A percentile compares a stretch with the other conserved stretches of the same genome.
These are phyloP conservation scores for Drosophila mayaguana DNA, from an alignment of 2,888 invertebrate genomes.

Conservation along the genomic window DNA sequence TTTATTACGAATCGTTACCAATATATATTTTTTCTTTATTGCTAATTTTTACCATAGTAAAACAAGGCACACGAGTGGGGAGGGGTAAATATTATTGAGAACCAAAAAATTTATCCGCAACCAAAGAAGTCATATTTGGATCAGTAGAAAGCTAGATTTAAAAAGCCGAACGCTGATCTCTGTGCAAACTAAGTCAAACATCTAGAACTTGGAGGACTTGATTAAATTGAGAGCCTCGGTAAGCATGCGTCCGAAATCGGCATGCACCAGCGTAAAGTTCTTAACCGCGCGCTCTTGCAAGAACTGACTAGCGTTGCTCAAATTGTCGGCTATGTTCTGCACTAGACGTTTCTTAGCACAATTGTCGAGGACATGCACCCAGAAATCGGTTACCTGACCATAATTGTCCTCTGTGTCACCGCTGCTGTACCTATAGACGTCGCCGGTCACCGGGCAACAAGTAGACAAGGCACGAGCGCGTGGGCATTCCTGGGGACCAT, in stretches of 20 bases:
- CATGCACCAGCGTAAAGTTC: constrained; percentile 92
- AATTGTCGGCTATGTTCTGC: constrained; percentile 91
- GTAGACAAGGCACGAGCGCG: constrained; percentile 87
- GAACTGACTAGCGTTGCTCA: constrained; percentile 92
- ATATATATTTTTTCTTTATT: constrained; percentile 25
- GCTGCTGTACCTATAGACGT: constrained; percentile 92
- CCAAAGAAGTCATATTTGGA: constrained; percentile 41
- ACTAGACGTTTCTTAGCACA: constrained; percentile 90
- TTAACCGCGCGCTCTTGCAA: constrained; percentile 94
- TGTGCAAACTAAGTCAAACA: constrained; percentile 2
- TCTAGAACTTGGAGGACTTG: constrained; percentile 87
- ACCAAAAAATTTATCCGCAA: constrained; percentile 49
- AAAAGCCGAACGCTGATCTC: constrained; percentile 31
- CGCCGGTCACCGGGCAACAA: constrained; percentile 89
- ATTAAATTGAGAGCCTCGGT: constrained; percentile 88
- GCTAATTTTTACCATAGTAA: constrained; percentile 37
- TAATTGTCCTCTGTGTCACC: constrained; percentile 95
- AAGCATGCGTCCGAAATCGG: constrained; percentile 91
- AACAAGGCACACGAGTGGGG: constrained; percentile 43
- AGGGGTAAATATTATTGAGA: constrained; percentile 28
- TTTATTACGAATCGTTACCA: constrained; percentile 46
- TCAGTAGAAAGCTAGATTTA: constrained; percentile 40
- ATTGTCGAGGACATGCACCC: constrained; percentile 91
- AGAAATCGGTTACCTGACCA: constrained; percentile 93
- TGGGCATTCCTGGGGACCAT: constrained; percentile 91